phyloP scores from a whole-genome alignment of 2,888 invertebrate species.

The Nomada fabriciana region DNA sequence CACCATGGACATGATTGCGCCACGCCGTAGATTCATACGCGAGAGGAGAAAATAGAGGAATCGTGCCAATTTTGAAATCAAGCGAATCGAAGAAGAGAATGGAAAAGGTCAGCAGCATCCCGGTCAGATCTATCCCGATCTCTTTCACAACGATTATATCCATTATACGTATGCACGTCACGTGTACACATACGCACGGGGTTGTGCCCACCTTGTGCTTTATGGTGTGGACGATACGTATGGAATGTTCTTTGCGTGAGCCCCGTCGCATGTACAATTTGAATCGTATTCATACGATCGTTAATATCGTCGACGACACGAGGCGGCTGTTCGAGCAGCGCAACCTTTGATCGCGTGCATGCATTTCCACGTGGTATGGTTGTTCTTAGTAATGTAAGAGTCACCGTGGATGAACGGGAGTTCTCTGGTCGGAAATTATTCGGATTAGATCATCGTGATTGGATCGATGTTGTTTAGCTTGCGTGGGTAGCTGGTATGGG shows the following conservation, averaged over 20 bases:
- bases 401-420: slow-evolving; percentile 10
- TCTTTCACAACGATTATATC: slow-evolving; percentile 15
- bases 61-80: slow-evolving; percentile 43
- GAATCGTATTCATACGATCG: slow-evolving; percentile 49
- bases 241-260: slow-evolving; percentile 48
- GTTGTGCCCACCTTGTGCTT: too few species aligned
- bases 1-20: slow-evolving; percentile 47
- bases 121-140: slow-evolving; percentile 16
- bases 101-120: slow-evolving; percentile 43
- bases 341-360: slow-evolving; percentile 46
- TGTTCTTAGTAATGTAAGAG: slow-evolving; percentile 25
- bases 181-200: background rate
- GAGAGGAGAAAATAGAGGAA: background rate
- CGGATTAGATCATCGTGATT: background rate
- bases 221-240: too few species aligned
- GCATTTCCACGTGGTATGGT: slow-evolving; percentile 44
- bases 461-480: background rate
- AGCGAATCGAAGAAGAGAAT: slow-evolving; percentile 19
- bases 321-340: slow-evolving; percentile 43
- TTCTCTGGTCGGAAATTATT: background rate
- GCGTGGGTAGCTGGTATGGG: background rate
- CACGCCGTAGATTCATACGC: slow-evolving; percentile 12
- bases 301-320: slow-evolving; percentile 50
- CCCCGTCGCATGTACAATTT: slow-evolving; percentile 19
- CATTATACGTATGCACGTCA: too few species aligned